These are phyloP conservation scores for Amphiprion clarkii DNA, from an alignment of 2,797 vertebrate species.

Conservation along the genomic window DNA sequence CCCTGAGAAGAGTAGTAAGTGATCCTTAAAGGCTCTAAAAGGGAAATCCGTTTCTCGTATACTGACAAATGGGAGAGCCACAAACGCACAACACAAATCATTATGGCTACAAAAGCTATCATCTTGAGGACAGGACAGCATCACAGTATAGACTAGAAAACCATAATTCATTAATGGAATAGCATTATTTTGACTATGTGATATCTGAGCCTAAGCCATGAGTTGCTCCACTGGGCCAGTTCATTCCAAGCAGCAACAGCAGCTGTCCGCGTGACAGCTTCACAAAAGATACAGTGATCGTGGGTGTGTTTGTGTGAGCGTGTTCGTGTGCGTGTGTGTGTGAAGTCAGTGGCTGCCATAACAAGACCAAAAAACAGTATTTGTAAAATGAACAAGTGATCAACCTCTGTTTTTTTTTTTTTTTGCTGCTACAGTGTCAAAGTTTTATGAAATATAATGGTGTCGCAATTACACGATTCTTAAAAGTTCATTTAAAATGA, in stretches of 20 bases:
- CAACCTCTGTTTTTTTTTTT: neutral
- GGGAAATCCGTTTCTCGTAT: conserved; percentile 6
- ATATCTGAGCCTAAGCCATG: conserved; percentile 44
- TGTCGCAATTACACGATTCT: too few relatives aligned
- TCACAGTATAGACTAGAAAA: neutral
- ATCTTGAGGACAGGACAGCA: neutral
- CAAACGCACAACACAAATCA: neutral
- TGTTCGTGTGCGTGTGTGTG: too few relatives aligned
- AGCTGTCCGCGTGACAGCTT: conserved; percentile 22
- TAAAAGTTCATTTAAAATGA: too few relatives aligned
- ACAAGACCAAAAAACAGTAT: conserved; percentile 15
- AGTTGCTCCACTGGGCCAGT: conserved; percentile 27
- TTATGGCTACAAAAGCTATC: neutral
- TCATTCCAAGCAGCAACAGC: conserved; percentile 24
- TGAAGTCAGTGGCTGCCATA: conserved; percentile 1
- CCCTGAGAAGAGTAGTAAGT: neutral
- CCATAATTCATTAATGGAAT: conserved; percentile 11
- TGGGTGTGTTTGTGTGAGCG: neutral
- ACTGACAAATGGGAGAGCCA: neutral
- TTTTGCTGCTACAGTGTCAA: too few relatives aligned
- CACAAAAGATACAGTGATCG: conserved; percentile 26
- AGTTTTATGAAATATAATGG: too few relatives aligned
- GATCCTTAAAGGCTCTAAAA: conserved; percentile 14
- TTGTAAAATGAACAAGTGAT: neutral
- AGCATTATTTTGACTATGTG: conserved; percentile 4